A percentile compares a stretch with the other conserved stretches of the same genome.
phyloP scores from a whole-genome alignment of 2,113 vertebrate species.

The Ramphastos sulfuratus region DNA sequence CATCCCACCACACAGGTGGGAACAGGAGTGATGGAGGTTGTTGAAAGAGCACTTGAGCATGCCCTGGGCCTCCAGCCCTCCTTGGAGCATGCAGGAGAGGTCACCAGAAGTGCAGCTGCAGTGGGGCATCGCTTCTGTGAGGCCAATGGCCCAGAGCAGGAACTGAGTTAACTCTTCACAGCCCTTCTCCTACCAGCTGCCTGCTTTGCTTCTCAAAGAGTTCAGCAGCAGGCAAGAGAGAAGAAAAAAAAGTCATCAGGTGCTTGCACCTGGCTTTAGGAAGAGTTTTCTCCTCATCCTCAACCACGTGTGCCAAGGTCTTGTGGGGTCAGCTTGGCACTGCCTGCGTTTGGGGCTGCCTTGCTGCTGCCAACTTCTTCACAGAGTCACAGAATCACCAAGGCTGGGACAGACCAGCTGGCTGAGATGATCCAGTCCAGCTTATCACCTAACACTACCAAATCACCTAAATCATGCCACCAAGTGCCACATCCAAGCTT shows the following conservation, averaged over 20 bases:
- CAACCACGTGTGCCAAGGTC: accelerated
- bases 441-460: too few species aligned
- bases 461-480: too few species aligned
- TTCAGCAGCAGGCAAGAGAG: neutral
- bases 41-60: neutral
- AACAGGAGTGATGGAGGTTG: neutral
- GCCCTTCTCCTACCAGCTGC: neutral
- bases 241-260: neutral
- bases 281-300: neutral
- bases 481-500: too few species aligned
- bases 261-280: neutral
- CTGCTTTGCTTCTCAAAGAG: accelerated
- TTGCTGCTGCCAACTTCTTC: neutral
- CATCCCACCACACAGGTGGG: too few species aligned
- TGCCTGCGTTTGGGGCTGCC: neutral
- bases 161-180: neutral
- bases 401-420: too few species aligned
- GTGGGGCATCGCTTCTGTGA: neutral
- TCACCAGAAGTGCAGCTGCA: neutral
- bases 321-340: neutral
- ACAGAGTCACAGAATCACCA: too few species aligned
- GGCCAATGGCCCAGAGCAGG: neutral
- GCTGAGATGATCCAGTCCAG: too few species aligned
- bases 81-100: neutral
- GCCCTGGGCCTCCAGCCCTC: neutral